These are phyloP conservation scores for Megaptera novaeangliae DNA, from an alignment of 2,113 vertebrate species.

Conservation along the genomic window DNA sequence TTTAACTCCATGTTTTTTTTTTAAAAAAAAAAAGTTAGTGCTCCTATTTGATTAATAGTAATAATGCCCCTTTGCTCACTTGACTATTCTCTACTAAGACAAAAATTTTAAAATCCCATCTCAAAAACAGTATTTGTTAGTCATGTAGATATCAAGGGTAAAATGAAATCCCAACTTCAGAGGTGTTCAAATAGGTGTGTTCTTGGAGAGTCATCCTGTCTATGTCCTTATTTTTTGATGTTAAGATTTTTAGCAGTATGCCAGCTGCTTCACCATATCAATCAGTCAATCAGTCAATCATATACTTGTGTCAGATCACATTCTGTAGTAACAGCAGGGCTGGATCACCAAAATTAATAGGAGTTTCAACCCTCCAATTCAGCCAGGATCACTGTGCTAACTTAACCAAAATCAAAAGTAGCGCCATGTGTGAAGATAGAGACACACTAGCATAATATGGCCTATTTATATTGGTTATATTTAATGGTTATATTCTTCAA, in stretches of 20 bases:
- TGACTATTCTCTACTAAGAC: background rate
- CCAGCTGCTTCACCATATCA: slow-evolving; percentile 48
- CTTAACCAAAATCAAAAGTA: background rate
- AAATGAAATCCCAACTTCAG: background rate
- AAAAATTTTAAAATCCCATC: background rate
- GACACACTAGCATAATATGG: background rate
- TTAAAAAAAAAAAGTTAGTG: background rate
- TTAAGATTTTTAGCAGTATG: slow-evolving; percentile 60
- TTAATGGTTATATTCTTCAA: background rate
- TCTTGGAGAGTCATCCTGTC: background rate
- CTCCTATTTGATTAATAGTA: background rate
- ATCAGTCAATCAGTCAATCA: background rate
- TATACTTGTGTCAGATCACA: background rate
- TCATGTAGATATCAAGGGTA: background rate
- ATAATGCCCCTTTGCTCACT: background rate
- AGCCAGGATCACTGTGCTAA: background rate
- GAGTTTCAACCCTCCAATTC: background rate
- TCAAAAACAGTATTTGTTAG: background rate
- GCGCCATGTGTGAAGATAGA: background rate
- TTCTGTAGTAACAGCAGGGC: background rate
- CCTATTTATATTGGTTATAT: background rate
- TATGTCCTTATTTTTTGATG: background rate
- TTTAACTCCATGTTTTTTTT: background rate
- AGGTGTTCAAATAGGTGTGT: background rate
- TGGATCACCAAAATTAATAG: background rate